Conservation (phyloP, 1,140 invertebrate genomes). For the Drosophila baimaii region DNA sequence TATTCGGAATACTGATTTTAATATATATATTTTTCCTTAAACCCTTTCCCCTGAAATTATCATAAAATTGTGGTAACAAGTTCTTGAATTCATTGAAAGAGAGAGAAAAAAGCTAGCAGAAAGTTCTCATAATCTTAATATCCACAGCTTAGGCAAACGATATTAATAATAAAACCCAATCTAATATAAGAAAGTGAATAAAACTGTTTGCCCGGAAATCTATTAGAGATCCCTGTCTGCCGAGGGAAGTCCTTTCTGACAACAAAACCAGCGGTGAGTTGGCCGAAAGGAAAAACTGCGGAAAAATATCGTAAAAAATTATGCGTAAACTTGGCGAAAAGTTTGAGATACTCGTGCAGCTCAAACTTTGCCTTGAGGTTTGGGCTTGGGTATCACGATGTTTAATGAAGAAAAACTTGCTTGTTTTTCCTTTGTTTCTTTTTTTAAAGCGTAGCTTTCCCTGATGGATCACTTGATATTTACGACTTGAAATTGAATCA, state of each 20-base stretch:
- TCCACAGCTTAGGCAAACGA: conserved; percentile 36
- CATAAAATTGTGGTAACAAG: conserved; percentile 13
- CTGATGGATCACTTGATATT: conserved; percentile 24
- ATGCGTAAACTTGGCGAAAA: conserved; percentile 53
- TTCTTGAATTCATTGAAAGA: conserved; percentile 17
- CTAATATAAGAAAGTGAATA: conserved; percentile 31
- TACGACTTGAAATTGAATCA: not conserved
- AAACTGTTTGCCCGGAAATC: conserved; percentile 41
- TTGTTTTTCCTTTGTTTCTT: conserved; percentile 12
- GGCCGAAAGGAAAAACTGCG: conserved; percentile 18
- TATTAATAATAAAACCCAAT: conserved; percentile 45
- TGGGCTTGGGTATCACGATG: conserved; percentile 27
- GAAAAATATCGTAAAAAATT: conserved; percentile 61
- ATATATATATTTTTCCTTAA: not conserved
- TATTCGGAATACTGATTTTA: not conserved
- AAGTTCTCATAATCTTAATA: conserved; percentile 31
- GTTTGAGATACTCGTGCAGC: conserved; percentile 28
- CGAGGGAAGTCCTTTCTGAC: conserved; percentile 11
- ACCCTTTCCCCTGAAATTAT: not conserved
- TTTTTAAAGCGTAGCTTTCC: conserved; percentile 1
- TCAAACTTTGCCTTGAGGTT: conserved; percentile 36
- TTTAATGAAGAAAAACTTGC: conserved; percentile 43
- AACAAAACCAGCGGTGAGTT: conserved; percentile 29
- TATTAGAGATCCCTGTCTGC: conserved; percentile 32
- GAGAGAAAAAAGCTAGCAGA: not conserved